Percentiles rank a stretch among this genome's conserved stretches.
Evolutionary conservation across 2,888 invertebrate species (phyloP).

Genomic region (Phragmatobia fuliginosa): DNA sequence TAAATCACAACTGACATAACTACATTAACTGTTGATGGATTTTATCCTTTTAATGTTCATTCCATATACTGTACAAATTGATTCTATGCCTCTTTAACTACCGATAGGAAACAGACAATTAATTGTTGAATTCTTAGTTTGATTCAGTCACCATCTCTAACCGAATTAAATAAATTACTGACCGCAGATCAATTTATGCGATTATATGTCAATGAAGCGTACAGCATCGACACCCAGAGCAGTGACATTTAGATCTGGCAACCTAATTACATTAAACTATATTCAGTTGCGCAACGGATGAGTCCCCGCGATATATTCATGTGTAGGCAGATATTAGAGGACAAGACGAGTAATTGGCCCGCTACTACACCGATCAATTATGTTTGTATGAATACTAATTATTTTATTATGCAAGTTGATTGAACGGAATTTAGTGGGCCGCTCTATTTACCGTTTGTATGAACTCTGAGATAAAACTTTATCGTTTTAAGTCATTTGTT

Average conservation of each 20-base stretch:
- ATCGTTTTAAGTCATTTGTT: neutral
- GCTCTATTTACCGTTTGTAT: constrained; percentile 29
- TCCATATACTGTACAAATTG: constrained; percentile 51
- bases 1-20: constrained; percentile 73
- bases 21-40: constrained; percentile 71
- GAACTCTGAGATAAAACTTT: constrained; percentile 9
- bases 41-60: constrained; percentile 59
- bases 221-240: constrained; percentile 59
- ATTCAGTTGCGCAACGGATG: constrained; percentile 61
- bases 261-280: constrained; percentile 65
- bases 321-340: constrained; percentile 59
- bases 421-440: constrained; percentile 42
- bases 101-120: constrained; percentile 27
- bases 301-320: constrained; percentile 55
- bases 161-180: neutral
- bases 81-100: constrained; percentile 24
- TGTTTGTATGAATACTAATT: constrained; percentile 61
- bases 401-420: constrained; percentile 57
- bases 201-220: constrained; percentile 30
- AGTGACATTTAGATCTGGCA: constrained; percentile 66
- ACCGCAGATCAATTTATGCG: constrained; percentile 9
- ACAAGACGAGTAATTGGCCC: constrained; percentile 61
- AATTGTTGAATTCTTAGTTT: constrained; percentile 8
- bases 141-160: neutral
- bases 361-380: constrained; percentile 61